phyloP scores from a whole-genome alignment of 2,797 vertebrate species.

The Ceryle rudis region DNA sequence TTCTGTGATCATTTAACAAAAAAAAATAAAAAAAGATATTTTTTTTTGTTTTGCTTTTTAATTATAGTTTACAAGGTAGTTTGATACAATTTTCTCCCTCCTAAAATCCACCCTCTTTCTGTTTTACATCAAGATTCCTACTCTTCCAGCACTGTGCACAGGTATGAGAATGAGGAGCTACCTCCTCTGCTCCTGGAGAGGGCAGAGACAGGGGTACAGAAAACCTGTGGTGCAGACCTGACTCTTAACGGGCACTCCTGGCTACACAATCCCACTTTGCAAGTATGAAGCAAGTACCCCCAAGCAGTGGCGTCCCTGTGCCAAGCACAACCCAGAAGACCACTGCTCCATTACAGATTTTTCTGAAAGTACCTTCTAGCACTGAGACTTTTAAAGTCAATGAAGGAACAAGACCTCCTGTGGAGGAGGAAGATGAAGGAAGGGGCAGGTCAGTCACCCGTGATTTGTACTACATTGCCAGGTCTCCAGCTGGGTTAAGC shows the following conservation, averaged over 20 bases:
- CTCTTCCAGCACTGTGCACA: background rate
- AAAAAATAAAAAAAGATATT: too few relatives aligned
- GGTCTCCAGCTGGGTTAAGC: slow-evolving; percentile 47
- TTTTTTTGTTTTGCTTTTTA: too few relatives aligned
- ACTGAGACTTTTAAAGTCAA: background rate
- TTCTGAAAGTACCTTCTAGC: background rate
- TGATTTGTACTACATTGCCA: background rate
- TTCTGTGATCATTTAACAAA: background rate
- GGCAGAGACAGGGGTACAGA: background rate
- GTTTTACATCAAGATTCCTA: background rate
- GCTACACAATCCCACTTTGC: background rate
- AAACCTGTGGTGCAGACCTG: background rate
- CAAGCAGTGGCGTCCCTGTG: background rate
- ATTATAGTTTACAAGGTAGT: background rate
- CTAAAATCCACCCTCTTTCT: background rate
- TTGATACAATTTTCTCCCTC: accelerated
- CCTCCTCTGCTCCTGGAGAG: background rate
- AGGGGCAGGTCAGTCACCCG: background rate
- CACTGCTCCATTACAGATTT: background rate
- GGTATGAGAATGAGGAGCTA: accelerated
- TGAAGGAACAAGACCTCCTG: background rate
- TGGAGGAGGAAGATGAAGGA: background rate
- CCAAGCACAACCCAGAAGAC: background rate
- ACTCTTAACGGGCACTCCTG: background rate
- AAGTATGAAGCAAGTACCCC: background rate